These are phyloP conservation scores for Orchestes rusci DNA, from an alignment of 2,888 invertebrate species.

Conservation along the genomic window DNA sequence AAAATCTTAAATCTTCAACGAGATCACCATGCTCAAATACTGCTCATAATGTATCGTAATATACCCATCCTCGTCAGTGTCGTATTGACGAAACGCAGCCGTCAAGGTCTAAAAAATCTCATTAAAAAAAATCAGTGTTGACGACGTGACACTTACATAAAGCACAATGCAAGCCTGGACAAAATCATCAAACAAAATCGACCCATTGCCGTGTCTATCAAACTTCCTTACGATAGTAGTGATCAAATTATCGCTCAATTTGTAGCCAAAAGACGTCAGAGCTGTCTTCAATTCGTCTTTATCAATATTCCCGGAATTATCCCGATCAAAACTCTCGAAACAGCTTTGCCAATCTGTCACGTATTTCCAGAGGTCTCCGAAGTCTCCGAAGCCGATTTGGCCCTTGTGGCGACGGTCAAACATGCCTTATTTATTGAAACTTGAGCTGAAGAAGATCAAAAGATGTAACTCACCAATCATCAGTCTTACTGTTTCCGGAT, in stretches of 20 bases:
- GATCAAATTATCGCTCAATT: slow-evolving; percentile 75
- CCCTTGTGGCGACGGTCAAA: slow-evolving; percentile 88
- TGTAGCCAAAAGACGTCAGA: slow-evolving; percentile 84
- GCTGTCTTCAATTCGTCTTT: slow-evolving; percentile 84
- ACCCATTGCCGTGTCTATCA: slow-evolving; percentile 84
- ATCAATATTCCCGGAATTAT: slow-evolving; percentile 90
- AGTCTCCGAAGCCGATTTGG: slow-evolving; percentile 89
- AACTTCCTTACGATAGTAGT: slow-evolving; percentile 83
- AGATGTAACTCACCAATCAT: slow-evolving; percentile 98
- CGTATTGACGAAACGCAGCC: slow-evolving; percentile 76
- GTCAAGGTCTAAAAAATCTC: slow-evolving; percentile 82
- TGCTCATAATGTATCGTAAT: slow-evolving; percentile 95
- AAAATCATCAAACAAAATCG: too few species aligned
- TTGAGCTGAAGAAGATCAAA: slow-evolving; percentile 16
- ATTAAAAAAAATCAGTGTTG: too few species aligned
- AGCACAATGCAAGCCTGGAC: slow-evolving; percentile 92
- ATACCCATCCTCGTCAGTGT: slow-evolving; percentile 90
- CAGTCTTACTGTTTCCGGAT: slow-evolving; percentile 91
- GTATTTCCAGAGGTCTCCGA: slow-evolving; percentile 95
- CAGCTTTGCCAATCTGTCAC: slow-evolving; percentile 97
- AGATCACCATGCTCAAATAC: slow-evolving; percentile 86
- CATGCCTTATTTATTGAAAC: too few species aligned
- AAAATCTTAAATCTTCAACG: slow-evolving; percentile 66
- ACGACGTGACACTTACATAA: slow-evolving; percentile 89
- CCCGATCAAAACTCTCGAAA: slow-evolving; percentile 89